Conservation (phyloP, 2,888 invertebrate genomes). For the Eretmocerus hayati region DNA sequence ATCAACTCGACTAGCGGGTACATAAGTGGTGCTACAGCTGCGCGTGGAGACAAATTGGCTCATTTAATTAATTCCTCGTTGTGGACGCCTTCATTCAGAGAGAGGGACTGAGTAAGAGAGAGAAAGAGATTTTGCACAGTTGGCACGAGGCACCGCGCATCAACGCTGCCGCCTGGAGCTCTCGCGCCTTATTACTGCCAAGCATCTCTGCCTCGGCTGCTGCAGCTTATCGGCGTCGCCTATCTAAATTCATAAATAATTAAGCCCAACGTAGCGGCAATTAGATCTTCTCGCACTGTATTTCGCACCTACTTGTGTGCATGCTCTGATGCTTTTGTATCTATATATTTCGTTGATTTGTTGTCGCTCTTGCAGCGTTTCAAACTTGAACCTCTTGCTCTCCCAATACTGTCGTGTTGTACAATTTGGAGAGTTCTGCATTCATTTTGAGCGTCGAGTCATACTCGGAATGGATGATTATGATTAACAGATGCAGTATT, state of each 20-base stretch:
- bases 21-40: background rate
- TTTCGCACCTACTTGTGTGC: no score
- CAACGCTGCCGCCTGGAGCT: background rate
- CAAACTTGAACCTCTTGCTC: no score
- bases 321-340: no score
- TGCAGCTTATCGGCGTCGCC: slow-evolving; percentile 10
- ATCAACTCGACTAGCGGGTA: no score
- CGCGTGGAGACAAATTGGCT: slow-evolving; percentile 12
- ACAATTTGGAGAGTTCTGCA: no score
- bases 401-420: no score
- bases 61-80: slow-evolving; percentile 17
- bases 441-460: no score
- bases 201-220: no score
- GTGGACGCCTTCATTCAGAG: slow-evolving; percentile 14
- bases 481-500: no score
- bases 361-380: no score
- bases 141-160: background rate
- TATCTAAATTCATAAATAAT: slow-evolving; percentile 23
- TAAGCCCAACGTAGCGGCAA: slow-evolving; percentile 6
- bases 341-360: no score
- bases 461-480: no score
- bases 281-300: background rate
- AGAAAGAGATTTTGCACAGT: background rate
- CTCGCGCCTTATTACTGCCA: background rate
- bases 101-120: background rate